Evolutionary conservation across 2,113 vertebrate species (phyloP).

Genomic region (Hippolais icterina): DNA sequence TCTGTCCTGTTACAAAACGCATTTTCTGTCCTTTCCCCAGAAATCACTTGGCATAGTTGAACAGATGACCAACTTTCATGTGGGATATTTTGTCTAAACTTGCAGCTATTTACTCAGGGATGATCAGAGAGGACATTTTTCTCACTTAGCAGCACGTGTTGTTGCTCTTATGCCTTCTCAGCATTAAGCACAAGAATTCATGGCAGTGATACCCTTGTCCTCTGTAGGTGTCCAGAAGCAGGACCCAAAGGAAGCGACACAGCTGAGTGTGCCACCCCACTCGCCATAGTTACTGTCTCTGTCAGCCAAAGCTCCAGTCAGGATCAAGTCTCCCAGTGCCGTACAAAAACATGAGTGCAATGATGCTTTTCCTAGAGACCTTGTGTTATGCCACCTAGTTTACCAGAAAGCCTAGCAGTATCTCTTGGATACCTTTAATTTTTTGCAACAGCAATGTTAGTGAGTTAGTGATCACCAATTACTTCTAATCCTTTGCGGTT

Average conservation of each 20-base stretch:
- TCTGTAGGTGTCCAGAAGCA: background rate
- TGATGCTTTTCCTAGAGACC: background rate
- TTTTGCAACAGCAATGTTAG: background rate
- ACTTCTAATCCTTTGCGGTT: background rate
- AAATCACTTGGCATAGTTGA: background rate
- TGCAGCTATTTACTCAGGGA: background rate
- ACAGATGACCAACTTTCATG: background rate
- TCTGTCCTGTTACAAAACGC: background rate
- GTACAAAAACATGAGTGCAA: background rate
- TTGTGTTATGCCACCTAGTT: background rate
- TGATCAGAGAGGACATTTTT: background rate
- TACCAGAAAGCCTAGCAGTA: background rate
- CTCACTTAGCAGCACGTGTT: background rate
- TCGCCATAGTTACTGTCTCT: background rate
- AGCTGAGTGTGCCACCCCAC: background rate
- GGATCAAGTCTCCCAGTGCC: background rate
- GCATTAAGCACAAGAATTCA: background rate
- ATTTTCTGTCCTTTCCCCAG: background rate
- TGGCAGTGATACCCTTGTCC: background rate
- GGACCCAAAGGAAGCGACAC: background rate
- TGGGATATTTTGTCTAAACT: conserved; percentile 7
- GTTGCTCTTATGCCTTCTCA: background rate
- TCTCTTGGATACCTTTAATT: background rate
- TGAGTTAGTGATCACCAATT: background rate
- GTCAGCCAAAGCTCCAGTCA: background rate